Evolutionary conservation across 2,113 vertebrate genomes (phyloP).

Genomic region (Suncus etruscus): DNA sequence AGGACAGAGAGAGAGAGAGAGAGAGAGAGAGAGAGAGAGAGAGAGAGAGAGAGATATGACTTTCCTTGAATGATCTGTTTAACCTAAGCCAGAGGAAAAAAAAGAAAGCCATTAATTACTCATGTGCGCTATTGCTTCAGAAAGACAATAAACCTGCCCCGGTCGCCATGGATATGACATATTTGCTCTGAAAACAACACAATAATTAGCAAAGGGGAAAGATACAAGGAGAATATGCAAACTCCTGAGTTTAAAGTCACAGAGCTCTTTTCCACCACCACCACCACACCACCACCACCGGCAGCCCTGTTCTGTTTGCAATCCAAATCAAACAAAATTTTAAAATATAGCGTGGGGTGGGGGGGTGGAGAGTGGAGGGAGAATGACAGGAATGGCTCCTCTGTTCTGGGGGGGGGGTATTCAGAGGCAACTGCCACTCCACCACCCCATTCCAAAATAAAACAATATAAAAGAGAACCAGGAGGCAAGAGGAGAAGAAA

Average conservation of each 20-base stretch:
- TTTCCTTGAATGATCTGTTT: slow-evolving; percentile 99
- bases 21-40: slow-evolving; percentile 85
- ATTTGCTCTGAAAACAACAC: slow-evolving; percentile 99
- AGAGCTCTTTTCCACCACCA: slow-evolving; percentile 91
- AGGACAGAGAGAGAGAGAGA: slow-evolving; percentile 81
- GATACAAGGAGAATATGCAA: slow-evolving; percentile 99
- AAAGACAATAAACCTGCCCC: slow-evolving; percentile 99
- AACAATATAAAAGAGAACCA: slow-evolving; percentile 60
- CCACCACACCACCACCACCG: no score
- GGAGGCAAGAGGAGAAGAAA: background rate
- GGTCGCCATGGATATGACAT: slow-evolving; percentile 99
- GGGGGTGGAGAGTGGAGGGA: background rate
- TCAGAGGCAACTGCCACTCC: slow-evolving; percentile 37
- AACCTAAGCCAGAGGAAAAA: slow-evolving; percentile 98
- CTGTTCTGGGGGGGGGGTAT: background rate
- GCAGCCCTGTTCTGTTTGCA: slow-evolving; percentile 86
- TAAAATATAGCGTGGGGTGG: slow-evolving; percentile 76
- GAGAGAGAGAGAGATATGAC: slow-evolving; percentile 92
- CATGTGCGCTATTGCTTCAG: slow-evolving; percentile 99
- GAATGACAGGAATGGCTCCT: slow-evolving; percentile 51
- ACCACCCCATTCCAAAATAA: slow-evolving; percentile 46
- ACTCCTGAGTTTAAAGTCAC: slow-evolving; percentile 98
- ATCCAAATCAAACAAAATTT: slow-evolving; percentile 87
- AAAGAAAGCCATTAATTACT: slow-evolving; percentile 99
- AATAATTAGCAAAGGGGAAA: slow-evolving; percentile 99